Evolutionary conservation across 2,113 vertebrate species (phyloP).

Genomic region (Tetrax tetrax): DNA sequence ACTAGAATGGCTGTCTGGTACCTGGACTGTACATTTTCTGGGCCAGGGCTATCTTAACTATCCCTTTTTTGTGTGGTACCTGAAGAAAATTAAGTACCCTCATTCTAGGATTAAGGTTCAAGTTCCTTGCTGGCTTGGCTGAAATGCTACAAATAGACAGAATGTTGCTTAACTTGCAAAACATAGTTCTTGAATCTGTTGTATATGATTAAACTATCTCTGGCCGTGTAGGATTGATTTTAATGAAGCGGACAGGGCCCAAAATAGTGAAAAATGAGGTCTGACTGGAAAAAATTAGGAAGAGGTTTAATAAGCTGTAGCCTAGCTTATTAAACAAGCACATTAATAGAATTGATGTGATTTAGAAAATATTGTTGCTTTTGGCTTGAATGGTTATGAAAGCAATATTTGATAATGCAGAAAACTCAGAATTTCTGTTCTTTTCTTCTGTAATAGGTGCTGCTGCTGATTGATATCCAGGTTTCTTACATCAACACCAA

Average conservation of each 20-base stretch:
- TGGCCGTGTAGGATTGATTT: background rate
- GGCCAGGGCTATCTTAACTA: background rate
- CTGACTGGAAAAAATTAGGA: background rate
- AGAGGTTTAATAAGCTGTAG: background rate
- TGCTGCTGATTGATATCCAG: conserved; percentile 90
- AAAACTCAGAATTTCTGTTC: background rate
- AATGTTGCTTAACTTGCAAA: background rate
- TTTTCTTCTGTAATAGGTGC: conserved; percentile 74
- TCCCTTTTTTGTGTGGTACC: background rate
- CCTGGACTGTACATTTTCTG: background rate
- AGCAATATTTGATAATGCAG: background rate
- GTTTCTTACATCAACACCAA: conserved; percentile 96
- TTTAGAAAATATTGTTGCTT: background rate
- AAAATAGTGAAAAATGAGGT: background rate
- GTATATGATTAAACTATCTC: background rate
- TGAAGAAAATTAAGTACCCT: background rate
- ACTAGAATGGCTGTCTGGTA: background rate
- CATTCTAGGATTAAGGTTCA: background rate
- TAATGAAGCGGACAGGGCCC: background rate
- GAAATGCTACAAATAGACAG: background rate
- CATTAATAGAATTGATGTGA: background rate
- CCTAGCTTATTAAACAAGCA: background rate
- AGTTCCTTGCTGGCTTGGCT: background rate
- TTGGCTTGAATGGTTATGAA: background rate
- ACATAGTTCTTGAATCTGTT: background rate